Percentiles rank a stretch among this genome's conserved stretches.
Conservation (phyloP, 2,113 vertebrate genomes). For the Protomyctophum bolini region DNA sequence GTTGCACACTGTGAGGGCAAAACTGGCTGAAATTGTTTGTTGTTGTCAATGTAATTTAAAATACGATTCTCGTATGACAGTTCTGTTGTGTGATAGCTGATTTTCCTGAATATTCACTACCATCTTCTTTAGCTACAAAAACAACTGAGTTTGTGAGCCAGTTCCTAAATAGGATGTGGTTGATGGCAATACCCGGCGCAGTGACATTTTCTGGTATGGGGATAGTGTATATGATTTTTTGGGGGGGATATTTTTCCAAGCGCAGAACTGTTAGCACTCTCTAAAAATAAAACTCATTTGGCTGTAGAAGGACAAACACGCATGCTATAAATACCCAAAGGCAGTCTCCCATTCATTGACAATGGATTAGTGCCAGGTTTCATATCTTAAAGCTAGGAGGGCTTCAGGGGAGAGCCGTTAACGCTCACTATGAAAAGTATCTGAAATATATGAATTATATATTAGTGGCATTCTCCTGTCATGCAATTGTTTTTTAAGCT, state of each 20-base stretch:
- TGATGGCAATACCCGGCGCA: neutral
- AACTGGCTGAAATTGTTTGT: slow-evolving; percentile 16
- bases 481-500: neutral
- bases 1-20: slow-evolving; percentile 19
- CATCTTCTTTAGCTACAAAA: neutral
- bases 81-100: neutral
- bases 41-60: neutral
- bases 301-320: neutral
- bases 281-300: slow-evolving; percentile 3
- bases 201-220: neutral
- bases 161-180: neutral
- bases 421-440: neutral
- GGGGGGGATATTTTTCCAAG: neutral
- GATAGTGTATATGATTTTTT: neutral
- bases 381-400: neutral
- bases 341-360: neutral
- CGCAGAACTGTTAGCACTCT: neutral
- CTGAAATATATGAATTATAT: neutral
- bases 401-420: neutral
- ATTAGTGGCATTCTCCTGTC: too few relatives aligned
- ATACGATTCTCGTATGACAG: slow-evolving; percentile 12
- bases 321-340: neutral
- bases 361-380: neutral
- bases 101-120: slow-evolving; percentile 2
- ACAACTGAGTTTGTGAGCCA: neutral